phyloP scores from a whole-genome alignment of 1,140 invertebrate genomes.

The Heliconius melpomene region DNA sequence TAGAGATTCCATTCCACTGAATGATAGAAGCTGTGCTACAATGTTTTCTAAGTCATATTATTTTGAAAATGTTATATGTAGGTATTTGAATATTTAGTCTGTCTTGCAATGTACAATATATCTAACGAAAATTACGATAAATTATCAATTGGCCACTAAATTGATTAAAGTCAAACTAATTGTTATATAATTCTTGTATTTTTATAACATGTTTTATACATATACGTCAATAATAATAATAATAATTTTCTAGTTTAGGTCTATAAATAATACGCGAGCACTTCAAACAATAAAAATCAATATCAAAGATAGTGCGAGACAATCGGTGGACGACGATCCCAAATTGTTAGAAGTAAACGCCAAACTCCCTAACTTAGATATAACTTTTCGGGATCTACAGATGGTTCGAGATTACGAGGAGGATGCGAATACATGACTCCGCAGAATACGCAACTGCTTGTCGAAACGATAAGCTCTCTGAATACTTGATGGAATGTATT shows the following conservation, averaged over 20 bases:
- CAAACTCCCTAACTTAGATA: constrained; percentile 8
- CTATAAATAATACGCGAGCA: too few relatives aligned
- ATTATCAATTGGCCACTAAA: too few relatives aligned
- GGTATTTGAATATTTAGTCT: too few relatives aligned
- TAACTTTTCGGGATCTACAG: constrained; percentile 13
- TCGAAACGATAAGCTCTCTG: constrained; percentile 12
- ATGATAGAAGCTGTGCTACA: neutral
- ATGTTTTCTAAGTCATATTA: neutral
- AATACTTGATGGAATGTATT: constrained; percentile 3
- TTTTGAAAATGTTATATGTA: too few relatives aligned
- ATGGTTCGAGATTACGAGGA: constrained; percentile 10
- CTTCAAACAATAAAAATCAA: neutral
- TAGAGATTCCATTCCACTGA: neutral
- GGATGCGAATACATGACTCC: constrained; percentile 7
- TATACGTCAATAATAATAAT: too few relatives aligned
- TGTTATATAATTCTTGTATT: too few relatives aligned
- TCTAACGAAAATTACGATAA: too few relatives aligned
- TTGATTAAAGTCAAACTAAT: too few relatives aligned
- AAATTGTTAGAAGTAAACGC: constrained; percentile 4
- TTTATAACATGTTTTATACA: too few relatives aligned
- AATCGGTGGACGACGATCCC: neutral
- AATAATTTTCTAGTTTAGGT: too few relatives aligned
- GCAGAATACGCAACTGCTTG: constrained; percentile 7
- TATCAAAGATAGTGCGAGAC: neutral
- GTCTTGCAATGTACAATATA: too few relatives aligned